phyloP scores from a whole-genome alignment of 2,797 vertebrate genomes.

The Artibeus lituratus region DNA sequence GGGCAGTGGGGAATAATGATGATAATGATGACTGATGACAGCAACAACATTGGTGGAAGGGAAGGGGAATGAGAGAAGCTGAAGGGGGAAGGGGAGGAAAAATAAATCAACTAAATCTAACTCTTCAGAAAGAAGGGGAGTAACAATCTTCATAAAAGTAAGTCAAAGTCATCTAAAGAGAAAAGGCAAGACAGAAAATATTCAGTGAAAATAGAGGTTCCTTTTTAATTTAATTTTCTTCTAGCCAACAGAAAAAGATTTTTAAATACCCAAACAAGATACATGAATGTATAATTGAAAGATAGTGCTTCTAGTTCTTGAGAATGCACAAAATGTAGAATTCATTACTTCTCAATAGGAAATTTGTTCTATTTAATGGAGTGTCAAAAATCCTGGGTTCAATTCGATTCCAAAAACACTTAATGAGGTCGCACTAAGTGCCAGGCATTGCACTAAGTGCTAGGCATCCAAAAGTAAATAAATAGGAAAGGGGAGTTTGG shows the following conservation, averaged over 20 bases:
- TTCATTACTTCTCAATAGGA: neutral
- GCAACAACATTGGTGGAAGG: neutral
- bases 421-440: neutral
- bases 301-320: neutral
- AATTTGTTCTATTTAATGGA: neutral
- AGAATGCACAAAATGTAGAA: neutral
- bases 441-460: neutral
- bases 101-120: neutral
- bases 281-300: neutral
- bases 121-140: neutral
- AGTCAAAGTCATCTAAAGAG: neutral
- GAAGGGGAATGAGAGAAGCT: neutral
- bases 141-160: neutral
- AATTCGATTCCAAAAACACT: slow-evolving; percentile 12
- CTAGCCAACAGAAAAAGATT: neutral
- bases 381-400: neutral
- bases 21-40: neutral
- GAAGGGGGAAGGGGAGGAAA: neutral
- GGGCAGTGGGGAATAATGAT: neutral
- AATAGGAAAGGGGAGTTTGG: neutral
- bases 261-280: neutral
- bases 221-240: neutral
- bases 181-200: neutral
- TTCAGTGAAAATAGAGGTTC: neutral
- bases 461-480: neutral